Conservation (phyloP, 2,113 vertebrate genomes). For the Archilochus colubris region DNA sequence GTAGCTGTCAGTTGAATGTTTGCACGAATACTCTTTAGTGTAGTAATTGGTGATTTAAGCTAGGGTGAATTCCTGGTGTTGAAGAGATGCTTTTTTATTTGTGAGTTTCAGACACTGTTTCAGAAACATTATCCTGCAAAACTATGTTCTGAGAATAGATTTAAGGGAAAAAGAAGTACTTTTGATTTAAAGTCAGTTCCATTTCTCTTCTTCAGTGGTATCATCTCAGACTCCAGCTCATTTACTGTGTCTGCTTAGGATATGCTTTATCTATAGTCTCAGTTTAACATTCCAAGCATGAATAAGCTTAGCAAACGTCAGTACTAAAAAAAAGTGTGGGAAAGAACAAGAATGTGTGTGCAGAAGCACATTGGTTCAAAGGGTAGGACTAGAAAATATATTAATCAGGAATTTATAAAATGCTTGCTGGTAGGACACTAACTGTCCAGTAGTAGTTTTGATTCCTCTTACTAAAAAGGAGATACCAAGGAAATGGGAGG, state of each 20-base stretch:
- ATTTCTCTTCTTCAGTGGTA: background rate
- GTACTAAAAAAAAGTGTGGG: background rate
- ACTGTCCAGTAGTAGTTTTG: background rate
- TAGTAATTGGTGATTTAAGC: background rate
- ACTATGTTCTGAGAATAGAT: background rate
- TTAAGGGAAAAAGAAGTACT: background rate
- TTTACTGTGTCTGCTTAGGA: background rate
- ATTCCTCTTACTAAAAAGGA: background rate
- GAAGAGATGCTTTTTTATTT: background rate
- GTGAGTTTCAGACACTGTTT: background rate
- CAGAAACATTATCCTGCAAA: background rate
- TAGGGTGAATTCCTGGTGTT: background rate
- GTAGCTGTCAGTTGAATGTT: background rate
- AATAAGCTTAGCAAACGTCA: background rate
- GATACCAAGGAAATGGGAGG: background rate
- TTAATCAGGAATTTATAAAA: background rate
- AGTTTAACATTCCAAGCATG: background rate
- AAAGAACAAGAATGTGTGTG: background rate
- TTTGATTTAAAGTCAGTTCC: background rate
- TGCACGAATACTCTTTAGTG: background rate
- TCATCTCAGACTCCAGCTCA: background rate
- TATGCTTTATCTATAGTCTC: rapidly evolving
- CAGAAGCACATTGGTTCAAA: background rate
- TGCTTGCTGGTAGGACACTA: background rate
- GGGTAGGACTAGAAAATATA: background rate